phyloP scores from a whole-genome alignment of 2,797 vertebrate genomes.

The Takifugu ocellatus region DNA sequence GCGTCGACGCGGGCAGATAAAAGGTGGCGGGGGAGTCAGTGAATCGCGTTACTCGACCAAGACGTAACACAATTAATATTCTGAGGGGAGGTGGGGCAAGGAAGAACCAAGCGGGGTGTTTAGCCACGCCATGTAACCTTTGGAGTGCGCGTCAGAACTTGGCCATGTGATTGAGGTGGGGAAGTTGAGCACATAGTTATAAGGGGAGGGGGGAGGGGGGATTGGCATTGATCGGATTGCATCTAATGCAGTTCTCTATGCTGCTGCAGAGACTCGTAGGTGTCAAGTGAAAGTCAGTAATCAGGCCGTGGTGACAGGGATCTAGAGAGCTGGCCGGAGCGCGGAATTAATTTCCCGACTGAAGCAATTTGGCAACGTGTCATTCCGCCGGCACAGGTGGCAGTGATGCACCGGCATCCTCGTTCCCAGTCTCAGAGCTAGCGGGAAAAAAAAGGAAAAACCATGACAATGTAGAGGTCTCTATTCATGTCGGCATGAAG shows the following conservation, averaged over 20 bases:
- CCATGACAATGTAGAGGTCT: too few relatives aligned
- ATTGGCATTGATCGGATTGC: conserved; percentile 59
- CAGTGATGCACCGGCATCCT: background rate
- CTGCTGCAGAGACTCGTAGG: conserved; percentile 27
- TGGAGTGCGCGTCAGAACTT: conserved; percentile 22
- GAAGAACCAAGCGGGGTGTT: conserved; percentile 13
- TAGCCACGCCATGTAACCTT: conserved; percentile 13
- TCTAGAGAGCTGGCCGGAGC: conserved; percentile 26
- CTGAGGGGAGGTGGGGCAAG: conserved; percentile 14
- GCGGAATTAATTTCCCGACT: conserved; percentile 41
- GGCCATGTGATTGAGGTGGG: conserved; percentile 41
- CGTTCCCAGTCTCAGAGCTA: too few relatives aligned
- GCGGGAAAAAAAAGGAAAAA: too few relatives aligned
- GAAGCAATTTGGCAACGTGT: conserved; percentile 31
- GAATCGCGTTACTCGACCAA: background rate
- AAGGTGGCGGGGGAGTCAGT: conserved; percentile 21
- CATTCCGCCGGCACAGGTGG: conserved; percentile 10
- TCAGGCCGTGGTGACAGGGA: conserved; percentile 39
- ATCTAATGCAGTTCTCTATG: conserved; percentile 49
- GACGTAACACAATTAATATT: conserved; percentile 33
- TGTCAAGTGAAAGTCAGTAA: conserved; percentile 55
- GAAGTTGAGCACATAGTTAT: conserved; percentile 53
- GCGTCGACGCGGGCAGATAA: conserved; percentile 27
- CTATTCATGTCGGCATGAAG: too few relatives aligned
- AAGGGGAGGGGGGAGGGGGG: conserved; percentile 28